Percentiles rank a stretch among this genome's conserved stretches.
Conservation (phyloP, 2,113 vertebrate species). For the Apeltes quadracus region DNA sequence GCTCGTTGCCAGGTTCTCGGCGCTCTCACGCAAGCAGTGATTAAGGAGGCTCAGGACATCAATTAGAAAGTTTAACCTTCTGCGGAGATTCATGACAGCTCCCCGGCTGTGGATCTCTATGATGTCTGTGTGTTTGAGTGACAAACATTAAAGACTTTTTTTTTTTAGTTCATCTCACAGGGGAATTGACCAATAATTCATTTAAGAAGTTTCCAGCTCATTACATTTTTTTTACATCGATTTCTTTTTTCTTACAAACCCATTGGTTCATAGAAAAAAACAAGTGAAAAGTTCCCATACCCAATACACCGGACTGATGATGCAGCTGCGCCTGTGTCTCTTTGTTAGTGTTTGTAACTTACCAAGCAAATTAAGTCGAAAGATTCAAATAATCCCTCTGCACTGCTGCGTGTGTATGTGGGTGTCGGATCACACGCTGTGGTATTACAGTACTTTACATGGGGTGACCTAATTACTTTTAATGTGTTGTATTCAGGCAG, state of each 20-base stretch:
- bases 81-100: constrained; percentile 41
- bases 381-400: background rate
- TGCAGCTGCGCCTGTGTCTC: background rate
- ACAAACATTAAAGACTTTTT: background rate
- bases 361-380: constrained; percentile 2
- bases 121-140: background rate
- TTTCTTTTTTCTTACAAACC: background rate
- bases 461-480: constrained; percentile 21
- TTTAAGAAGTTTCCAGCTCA: background rate
- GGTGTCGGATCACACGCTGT: background rate
- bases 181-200: background rate
- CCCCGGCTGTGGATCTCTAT: constrained; percentile 3
- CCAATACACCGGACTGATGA: background rate
- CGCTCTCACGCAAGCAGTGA: constrained; percentile 56
- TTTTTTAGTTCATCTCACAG: background rate
- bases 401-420: background rate
- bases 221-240: background rate
- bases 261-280: background rate
- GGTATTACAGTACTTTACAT: constrained; percentile 26
- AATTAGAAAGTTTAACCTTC: constrained; percentile 66
- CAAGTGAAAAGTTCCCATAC: background rate
- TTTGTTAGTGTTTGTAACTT: background rate
- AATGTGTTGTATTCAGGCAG: constrained; percentile 23
- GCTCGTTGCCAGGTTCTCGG: constrained; percentile 39
- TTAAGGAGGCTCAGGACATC: constrained; percentile 63